Evolutionary conservation across 1,140 invertebrate species (phyloP).

Genomic region (Drosophila tristis): DNA sequence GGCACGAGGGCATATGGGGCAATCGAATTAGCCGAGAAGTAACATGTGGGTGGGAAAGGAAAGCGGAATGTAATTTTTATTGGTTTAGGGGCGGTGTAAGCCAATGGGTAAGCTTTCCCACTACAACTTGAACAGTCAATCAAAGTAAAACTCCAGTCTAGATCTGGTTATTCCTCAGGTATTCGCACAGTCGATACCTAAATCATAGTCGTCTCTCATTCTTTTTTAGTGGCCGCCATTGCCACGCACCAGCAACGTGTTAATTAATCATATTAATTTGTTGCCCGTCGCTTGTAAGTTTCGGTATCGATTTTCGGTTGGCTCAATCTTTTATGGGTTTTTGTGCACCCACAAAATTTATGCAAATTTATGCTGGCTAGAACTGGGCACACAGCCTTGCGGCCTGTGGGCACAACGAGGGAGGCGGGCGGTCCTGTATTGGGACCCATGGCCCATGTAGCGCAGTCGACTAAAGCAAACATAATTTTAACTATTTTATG

Average conservation of each 20-base stretch:
- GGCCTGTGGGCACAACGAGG: background rate
- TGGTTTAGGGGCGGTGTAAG: no score
- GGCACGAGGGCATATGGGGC: no score
- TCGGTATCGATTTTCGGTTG: slow-evolving; percentile 60
- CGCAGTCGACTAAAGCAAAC: slow-evolving; percentile 48
- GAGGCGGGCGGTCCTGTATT: background rate
- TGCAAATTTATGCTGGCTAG: slow-evolving; percentile 70
- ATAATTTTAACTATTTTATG: slow-evolving; percentile 72
- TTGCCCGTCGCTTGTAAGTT: slow-evolving; percentile 44
- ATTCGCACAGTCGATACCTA: background rate
- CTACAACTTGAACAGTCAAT: no score
- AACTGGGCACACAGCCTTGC: slow-evolving; percentile 7
- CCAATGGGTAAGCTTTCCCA: no score
- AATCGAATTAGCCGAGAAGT: no score
- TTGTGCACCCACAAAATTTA: slow-evolving; percentile 39
- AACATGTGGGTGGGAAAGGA: no score
- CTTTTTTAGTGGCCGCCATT: slow-evolving; percentile 15
- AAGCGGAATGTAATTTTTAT: no score
- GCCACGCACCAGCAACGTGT: slow-evolving; percentile 47
- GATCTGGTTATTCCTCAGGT: background rate
- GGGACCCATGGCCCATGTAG: slow-evolving; percentile 17
- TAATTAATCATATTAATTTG: slow-evolving; percentile 81
- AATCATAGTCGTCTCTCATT: background rate
- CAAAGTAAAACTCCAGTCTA: no score
- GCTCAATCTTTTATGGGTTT: background rate